Evolutionary conservation across 1,140 invertebrate genomes (phyloP).

Genomic region (Eupristina koningsbergeri): DNA sequence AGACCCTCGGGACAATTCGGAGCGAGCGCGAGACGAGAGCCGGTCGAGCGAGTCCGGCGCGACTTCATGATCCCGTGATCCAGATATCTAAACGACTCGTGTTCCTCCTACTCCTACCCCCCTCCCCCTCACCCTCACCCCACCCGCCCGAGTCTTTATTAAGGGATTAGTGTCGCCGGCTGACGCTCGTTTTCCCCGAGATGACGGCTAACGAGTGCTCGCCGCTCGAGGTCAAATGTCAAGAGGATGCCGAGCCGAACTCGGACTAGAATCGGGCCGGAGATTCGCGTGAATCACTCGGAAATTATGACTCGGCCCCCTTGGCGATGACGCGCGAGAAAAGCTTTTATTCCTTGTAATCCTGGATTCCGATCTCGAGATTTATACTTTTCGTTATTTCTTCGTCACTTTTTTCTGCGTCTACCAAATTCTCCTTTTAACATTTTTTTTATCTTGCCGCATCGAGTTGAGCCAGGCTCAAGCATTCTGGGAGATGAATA

Average conservation of each 20-base stretch:
- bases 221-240: conserved; percentile 40
- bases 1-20: neutral
- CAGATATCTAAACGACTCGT: conserved; percentile 46
- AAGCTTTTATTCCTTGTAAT: conserved; percentile 27
- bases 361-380: neutral
- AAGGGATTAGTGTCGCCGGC: conserved; percentile 62
- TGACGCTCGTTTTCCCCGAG: conserved; percentile 1
- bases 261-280: neutral
- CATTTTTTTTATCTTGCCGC: neutral
- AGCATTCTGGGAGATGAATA: neutral
- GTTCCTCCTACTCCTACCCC: conserved; percentile 50
- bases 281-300: conserved; percentile 26
- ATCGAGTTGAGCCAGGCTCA: neutral
- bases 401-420: neutral
- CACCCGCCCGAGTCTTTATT: conserved; percentile 62
- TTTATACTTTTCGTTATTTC: conserved; percentile 11
- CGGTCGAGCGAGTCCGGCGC: conserved; percentile 9
- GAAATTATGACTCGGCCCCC: neutral
- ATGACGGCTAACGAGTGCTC: conserved; percentile 26
- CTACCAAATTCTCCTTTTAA: neutral
- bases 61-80: conserved; percentile 10
- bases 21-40: neutral
- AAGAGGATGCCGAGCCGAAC: neutral
- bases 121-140: no score
- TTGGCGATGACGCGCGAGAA: neutral